A percentile compares a stretch with the other conserved stretches of the same genome.
Evolutionary conservation across 2,113 vertebrate genomes (phyloP).

Genomic region (Cebidichthys violaceus): DNA sequence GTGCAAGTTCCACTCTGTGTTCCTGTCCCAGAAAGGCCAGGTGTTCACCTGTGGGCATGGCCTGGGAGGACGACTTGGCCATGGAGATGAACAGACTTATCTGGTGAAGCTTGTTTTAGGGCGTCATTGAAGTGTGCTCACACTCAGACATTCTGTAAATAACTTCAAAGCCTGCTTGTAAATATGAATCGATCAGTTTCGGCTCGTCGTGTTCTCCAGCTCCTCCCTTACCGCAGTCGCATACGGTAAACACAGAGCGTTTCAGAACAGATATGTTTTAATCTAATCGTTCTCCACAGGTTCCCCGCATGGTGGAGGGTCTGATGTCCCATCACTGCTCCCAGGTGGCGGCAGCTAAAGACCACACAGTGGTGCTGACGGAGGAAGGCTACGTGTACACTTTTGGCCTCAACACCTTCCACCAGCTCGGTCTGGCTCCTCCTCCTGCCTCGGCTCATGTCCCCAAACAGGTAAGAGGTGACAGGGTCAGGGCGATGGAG

Average conservation of each 20-base stretch:
- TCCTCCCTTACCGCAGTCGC: background rate
- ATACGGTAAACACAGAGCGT: background rate
- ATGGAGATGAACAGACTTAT: slow-evolving; percentile 97
- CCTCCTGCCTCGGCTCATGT: slow-evolving; percentile 87
- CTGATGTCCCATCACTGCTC: slow-evolving; percentile 90
- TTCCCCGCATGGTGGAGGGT: slow-evolving; percentile 93
- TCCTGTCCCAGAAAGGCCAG: slow-evolving; percentile 96
- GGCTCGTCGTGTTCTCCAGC: background rate
- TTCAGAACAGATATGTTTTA: background rate
- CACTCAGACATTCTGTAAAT: background rate
- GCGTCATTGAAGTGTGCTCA: background rate
- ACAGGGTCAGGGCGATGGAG: background rate
- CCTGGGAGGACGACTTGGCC: slow-evolving; percentile 96
- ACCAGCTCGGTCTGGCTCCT: slow-evolving; percentile 92
- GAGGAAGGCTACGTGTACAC: slow-evolving; percentile 95
- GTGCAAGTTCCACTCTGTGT: slow-evolving; percentile 98
- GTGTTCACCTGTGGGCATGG: slow-evolving; percentile 98
- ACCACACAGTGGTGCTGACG: slow-evolving; percentile 95
- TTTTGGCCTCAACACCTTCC: slow-evolving; percentile 95
- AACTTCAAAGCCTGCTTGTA: background rate
- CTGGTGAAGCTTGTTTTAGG: slow-evolving; percentile 83
- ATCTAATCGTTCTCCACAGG: slow-evolving; percentile 72
- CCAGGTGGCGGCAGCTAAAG: slow-evolving; percentile 94
- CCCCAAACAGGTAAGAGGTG: slow-evolving; percentile 91
- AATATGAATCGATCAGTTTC: background rate